Percentiles rank a stretch among this genome's conserved stretches.
These are phyloP conservation scores for Pyrgilauda ruficollis DNA, from an alignment of 2,113 vertebrate genomes.

Conservation along the genomic window DNA sequence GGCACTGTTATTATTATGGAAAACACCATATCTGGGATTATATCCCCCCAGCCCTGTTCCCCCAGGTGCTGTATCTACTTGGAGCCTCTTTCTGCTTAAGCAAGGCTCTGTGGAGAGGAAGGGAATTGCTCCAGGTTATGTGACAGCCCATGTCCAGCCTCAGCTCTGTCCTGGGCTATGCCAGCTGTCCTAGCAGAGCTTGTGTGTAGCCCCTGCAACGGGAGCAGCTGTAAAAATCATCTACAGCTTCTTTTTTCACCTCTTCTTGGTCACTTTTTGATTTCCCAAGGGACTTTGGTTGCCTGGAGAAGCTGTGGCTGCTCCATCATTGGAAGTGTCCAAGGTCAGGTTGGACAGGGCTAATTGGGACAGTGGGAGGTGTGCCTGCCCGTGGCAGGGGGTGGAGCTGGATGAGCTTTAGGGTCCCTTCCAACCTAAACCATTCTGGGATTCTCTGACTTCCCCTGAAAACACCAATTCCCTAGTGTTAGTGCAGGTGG, in stretches of 20 bases:
- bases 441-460: background rate
- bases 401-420: background rate
- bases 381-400: background rate
- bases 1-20: background rate
- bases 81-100: background rate
- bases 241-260: background rate
- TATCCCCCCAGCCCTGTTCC: background rate
- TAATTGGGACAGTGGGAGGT: background rate
- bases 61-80: background rate
- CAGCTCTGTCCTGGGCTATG: background rate
- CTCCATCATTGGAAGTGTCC: background rate
- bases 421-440: background rate
- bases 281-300: background rate
- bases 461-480: background rate
- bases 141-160: no score
- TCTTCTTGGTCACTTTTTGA: background rate
- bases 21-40: background rate
- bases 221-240: background rate
- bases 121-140: background rate
- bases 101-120: background rate
- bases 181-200: background rate
- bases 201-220: accelerated
- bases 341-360: accelerated
- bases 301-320: background rate
- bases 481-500: accelerated